phyloP scores from a whole-genome alignment of 2,113 vertebrate species.

The Mobula hypostoma region DNA sequence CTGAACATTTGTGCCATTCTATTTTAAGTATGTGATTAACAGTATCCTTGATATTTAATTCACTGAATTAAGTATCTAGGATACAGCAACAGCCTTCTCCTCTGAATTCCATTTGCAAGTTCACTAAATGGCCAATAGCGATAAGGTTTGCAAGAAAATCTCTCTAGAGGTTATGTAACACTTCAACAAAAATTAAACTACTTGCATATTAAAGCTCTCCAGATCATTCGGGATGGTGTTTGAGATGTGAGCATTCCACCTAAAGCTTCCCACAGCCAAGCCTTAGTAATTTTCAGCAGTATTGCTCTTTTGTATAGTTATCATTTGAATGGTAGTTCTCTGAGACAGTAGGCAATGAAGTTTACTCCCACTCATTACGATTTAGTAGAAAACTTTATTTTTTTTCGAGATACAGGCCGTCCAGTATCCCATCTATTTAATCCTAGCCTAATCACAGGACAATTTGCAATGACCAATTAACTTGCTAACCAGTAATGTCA shows the following conservation, averaged over 20 bases:
- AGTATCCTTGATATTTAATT: background rate
- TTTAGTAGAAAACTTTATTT: no score
- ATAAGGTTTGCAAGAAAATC: background rate
- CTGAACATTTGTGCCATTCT: conserved; percentile 5
- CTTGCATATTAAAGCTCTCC: background rate
- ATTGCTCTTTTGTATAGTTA: background rate
- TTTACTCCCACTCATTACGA: no score
- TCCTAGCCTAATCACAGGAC: no score
- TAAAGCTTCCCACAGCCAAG: background rate
- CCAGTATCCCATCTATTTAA: no score
- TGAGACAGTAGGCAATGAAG: no score
- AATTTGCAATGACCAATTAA: no score
- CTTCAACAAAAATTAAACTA: background rate
- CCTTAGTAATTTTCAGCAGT: background rate
- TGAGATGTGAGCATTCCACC: background rate
- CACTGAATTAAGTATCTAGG: background rate
- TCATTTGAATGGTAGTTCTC: background rate
- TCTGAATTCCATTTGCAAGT: conserved; percentile 1
- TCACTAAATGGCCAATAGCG: background rate
- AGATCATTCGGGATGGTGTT: background rate
- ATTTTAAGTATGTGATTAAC: conserved; percentile 17
- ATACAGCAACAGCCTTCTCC: background rate
- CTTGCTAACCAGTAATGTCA: no score
- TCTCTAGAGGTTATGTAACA: background rate
- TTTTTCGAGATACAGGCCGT: no score